Conservation (phyloP, 2,888 invertebrate genomes). For the Campoletis raptor region DNA sequence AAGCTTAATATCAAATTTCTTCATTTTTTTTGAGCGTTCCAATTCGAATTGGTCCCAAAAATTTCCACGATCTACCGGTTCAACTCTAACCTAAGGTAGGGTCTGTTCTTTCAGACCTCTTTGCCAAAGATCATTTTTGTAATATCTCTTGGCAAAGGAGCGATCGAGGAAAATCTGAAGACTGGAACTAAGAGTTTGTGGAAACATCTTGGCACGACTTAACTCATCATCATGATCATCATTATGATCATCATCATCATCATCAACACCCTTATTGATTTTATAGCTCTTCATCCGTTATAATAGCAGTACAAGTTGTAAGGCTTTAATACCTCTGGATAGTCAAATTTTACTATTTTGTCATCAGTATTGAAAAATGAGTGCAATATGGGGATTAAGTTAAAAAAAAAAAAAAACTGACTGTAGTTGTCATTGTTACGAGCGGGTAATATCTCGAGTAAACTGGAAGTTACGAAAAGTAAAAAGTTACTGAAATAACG, state of each 20-base stretch:
- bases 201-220: constrained; percentile 70
- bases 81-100: constrained; percentile 59
- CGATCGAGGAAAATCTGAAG: constrained; percentile 67
- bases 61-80: constrained; percentile 73
- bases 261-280: constrained; percentile 9
- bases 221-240: constrained; percentile 32
- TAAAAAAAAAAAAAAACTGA: not conserved
- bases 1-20: constrained; percentile 19
- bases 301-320: constrained; percentile 74
- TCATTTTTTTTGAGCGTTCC: constrained; percentile 66
- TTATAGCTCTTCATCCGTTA: constrained; percentile 49
- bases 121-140: constrained; percentile 19
- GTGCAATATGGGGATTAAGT: not conserved
- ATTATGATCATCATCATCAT: not conserved
- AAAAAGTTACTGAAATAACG: not conserved
- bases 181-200: constrained; percentile 61
- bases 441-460: not conserved
- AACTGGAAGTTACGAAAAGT: not conserved
- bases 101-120: constrained; percentile 63
- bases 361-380: not conserved
- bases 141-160: constrained; percentile 13
- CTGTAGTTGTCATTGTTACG: not conserved
- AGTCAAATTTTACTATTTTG: not conserved
- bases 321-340: not conserved
- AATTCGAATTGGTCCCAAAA: constrained; percentile 76